A percentile compares a stretch with the other conserved stretches of the same genome.
These are phyloP conservation scores for Puffinus mauretanicus DNA, from an alignment of 2,113 vertebrate genomes.

Conservation along the genomic window DNA sequence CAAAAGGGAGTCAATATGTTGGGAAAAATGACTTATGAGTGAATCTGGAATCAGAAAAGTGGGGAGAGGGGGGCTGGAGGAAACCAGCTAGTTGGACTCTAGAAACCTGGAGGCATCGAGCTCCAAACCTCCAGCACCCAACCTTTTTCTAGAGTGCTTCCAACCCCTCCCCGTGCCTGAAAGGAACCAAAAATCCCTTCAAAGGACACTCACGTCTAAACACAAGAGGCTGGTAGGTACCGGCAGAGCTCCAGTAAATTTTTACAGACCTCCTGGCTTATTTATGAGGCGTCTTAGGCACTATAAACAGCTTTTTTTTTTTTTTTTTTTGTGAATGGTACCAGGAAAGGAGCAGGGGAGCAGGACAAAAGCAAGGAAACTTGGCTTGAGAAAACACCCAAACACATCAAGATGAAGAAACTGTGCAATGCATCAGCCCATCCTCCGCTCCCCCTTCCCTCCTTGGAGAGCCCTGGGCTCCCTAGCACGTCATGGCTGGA, in stretches of 20 bases:
- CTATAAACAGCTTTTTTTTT: background rate
- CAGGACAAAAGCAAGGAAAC: background rate
- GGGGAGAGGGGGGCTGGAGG: background rate
- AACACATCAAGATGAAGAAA: background rate
- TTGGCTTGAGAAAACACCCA: constrained; percentile 2
- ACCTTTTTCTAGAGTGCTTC: background rate
- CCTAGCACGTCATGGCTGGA: background rate
- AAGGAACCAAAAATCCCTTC: background rate
- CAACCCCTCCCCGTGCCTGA: fast-evolving
- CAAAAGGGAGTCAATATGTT: background rate
- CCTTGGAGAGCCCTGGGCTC: background rate
- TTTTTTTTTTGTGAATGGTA: background rate
- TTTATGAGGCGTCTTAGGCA: background rate
- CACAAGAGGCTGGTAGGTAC: background rate
- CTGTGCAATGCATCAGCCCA: background rate
- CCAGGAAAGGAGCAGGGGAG: background rate
- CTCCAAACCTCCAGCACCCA: background rate
- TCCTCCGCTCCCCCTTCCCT: background rate
- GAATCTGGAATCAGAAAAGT: background rate
- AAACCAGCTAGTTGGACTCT: background rate
- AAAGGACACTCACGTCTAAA: background rate
- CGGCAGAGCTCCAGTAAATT: background rate
- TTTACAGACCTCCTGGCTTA: background rate
- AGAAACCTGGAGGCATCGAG: fast-evolving
- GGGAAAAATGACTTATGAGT: fast-evolving